Evolutionary conservation across 2,113 vertebrate genomes (phyloP), one percentile per base, ranked within the genome.

Genomic region (Phrynocephalus versicolor): DNA sequence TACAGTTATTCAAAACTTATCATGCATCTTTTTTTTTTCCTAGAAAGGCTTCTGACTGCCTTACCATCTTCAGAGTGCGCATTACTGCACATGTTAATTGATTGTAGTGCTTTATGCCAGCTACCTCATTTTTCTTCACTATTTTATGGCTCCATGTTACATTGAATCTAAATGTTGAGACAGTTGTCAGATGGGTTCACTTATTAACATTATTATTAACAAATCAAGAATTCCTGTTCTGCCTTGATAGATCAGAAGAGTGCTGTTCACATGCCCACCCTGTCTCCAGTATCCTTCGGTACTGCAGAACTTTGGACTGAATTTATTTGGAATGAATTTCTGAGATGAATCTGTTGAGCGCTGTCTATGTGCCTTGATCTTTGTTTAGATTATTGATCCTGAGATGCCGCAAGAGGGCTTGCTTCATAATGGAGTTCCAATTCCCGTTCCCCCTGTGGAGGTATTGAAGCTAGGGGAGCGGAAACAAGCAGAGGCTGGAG

Each of bases 401-500:
- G 97, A 99, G 91, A 99, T 99, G 97, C 98, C 99, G 0, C 97
- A 98, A 0, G 99, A 99, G 88, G 99, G 99, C 82, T 95, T 99
- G 89, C 96, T 99, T 88, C 98, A 99, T 96, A 99, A 99, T 1
- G 99, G 99, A 1, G 97, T 99, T 39, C 98, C 99, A 90, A 99
- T 99, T 90, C 99, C 99, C 0, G 98, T 99, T 16, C 99, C 99
- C 4, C 99, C 99, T 1, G 86, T 98, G 94, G 98, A 99, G 33
- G 99, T 99, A 72, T 94, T 99, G 87, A 96, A 91, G 77, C 85
- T 99, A 93, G 98, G 98, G 45, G 98, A 99, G 92, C 97, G 98
- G 96, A 97, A 96, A 89, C 98, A 98, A 94, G 96, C 95, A 84
- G 98, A 99, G 91, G 96, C 96, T 76, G 95, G 94, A 91, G 97